These are phyloP conservation scores for Charanyca ferruginea DNA, from an alignment of 2,888 invertebrate genomes.

Conservation along the genomic window DNA sequence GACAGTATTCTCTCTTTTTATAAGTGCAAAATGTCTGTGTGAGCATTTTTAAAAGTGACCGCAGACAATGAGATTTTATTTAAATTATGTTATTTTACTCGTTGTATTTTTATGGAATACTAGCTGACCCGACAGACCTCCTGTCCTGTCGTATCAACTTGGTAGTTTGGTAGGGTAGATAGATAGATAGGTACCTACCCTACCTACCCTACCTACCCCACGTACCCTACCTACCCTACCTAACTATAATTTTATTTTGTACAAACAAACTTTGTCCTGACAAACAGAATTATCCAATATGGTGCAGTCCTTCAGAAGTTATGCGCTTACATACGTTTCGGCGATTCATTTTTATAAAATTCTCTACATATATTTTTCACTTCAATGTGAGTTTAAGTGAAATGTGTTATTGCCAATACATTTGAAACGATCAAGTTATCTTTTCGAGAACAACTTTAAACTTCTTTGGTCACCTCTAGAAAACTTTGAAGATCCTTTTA, in stretches of 20 bases:
- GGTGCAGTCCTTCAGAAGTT: too few species aligned
- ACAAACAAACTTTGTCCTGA: too few species aligned
- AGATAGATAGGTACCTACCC: too few species aligned
- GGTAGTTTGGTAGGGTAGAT: too few species aligned
- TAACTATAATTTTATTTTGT: too few species aligned
- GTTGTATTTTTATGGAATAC: constrained; percentile 14
- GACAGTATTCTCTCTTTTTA: constrained; percentile 21
- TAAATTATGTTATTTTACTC: constrained; percentile 11
- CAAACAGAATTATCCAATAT: too few species aligned
- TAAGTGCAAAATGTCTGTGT: constrained; percentile 29
- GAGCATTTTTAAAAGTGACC: constrained; percentile 20
- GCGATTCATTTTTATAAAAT: too few species aligned
- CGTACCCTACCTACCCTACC: too few species aligned
- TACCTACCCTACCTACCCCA: too few species aligned
- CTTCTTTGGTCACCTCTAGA: not conserved
- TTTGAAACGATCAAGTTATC: not conserved
- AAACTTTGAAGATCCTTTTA: not conserved
- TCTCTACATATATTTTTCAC: constrained; percentile 5
- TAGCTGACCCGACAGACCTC: too few species aligned
- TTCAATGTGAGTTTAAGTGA: not conserved
- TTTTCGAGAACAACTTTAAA: not conserved
- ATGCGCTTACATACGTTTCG: too few species aligned
- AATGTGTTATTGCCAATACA: not conserved
- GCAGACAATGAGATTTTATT: constrained; percentile 23
- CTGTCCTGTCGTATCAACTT: too few species aligned